Percentiles rank a stretch among this genome's conserved stretches.
phyloP scores from a whole-genome alignment of 2,888 invertebrate genomes.

The Cartodere bifasciata region DNA sequence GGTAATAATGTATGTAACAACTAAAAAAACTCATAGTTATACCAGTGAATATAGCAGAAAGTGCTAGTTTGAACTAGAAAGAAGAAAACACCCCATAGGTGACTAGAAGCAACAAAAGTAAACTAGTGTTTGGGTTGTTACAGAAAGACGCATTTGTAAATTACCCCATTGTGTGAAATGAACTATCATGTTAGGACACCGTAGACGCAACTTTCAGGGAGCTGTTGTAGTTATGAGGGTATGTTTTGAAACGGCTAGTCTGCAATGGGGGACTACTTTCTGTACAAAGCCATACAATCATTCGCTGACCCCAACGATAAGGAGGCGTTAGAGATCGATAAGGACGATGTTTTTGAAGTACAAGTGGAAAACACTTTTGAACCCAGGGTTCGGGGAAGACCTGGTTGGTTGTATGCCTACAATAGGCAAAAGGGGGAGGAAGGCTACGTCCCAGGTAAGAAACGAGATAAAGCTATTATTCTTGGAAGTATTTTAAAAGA shows the following conservation, averaged over 20 bases:
- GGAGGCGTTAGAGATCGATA: constrained; percentile 28
- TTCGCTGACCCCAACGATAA: constrained; percentile 28
- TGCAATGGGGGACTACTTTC: constrained; percentile 33
- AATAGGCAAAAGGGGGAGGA: constrained; percentile 31
- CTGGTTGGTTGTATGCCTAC: constrained; percentile 33
- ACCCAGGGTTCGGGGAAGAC: constrained; percentile 23
- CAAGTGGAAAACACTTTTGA: constrained; percentile 27
- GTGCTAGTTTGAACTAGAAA: too few relatives aligned
- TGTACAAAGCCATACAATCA: constrained; percentile 33
- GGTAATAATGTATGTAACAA: too few relatives aligned
- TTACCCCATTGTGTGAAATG: constrained; percentile 4
- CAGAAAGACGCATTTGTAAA: too few relatives aligned
- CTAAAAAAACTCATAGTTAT: too few relatives aligned
- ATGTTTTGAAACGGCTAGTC: constrained; percentile 17
- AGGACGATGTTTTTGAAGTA: constrained; percentile 35
- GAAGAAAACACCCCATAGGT: too few relatives aligned
- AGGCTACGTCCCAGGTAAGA: constrained; percentile 35
- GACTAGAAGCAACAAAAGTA: too few relatives aligned
- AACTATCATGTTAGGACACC: neutral
- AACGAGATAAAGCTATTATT: too few relatives aligned
- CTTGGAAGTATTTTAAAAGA: too few relatives aligned
- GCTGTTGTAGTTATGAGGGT: constrained; percentile 1
- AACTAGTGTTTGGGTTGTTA: too few relatives aligned
- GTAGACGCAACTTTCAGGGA: neutral
- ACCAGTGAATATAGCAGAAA: too few relatives aligned